Evolutionary conservation across 2,113 vertebrate genomes (phyloP), one percentile per base, ranked within the genome.

Genomic region (Phasianus colchicus): DNA sequence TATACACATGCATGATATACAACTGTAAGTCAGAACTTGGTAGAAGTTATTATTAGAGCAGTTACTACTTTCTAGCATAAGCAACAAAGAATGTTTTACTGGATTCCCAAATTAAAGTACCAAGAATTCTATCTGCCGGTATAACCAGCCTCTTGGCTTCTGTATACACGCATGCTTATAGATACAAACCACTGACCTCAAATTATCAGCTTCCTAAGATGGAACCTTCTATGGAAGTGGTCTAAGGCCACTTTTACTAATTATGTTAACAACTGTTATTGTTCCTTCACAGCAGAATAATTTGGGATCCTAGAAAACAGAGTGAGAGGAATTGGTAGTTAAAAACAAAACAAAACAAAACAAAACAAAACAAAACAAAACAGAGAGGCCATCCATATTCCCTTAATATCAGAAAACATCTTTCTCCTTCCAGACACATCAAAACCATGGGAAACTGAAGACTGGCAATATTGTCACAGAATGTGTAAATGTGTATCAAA

Each of bases 121-220:
- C 27, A 76, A 38, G 36, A 85, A 58, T 3, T 71, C 22, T 40
- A 9, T 15, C 50, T 45, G 8, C 16, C 21, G 13, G 2, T n/a
- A 24, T 5, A 5, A n/a, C 27, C 29, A 50, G 18, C 29, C 21
- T 82, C 58, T 36, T 8, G 0, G 32, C 6, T 91, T 48, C 48
- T 42, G 8, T 4, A 48, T 0, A 1, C 19, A 12, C 4, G 17
- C 32, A n/a, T n/a, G 18, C 32, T n/a, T n/a, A n/a, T 30, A 21
- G 11, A n/a, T n/a, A 16, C 16, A n/a, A 16, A n/a, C 47, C 42
- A 67, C 10, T 76, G 42, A 52, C 48, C 32, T 82, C 50, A 40
- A 71, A 6, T 7, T 20, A 45, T 24, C 50, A 65, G 11, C 36
- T 52, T 60, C 15, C 48, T 65, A 76, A 45, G 10, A 71, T 2